Conservation (phyloP, 2,113 vertebrate species). For the Cyanocitta stelleri region DNA sequence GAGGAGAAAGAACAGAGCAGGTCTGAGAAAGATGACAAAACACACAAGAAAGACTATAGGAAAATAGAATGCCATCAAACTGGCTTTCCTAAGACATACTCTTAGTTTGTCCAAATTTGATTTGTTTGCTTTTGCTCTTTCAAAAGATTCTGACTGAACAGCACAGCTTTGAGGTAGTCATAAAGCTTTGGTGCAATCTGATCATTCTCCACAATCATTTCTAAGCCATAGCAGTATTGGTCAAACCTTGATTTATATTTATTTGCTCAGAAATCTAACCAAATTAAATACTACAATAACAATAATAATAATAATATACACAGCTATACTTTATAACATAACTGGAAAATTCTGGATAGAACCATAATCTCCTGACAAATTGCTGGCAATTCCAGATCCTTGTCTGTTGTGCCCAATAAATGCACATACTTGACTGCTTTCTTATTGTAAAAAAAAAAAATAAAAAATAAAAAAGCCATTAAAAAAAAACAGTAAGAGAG, state of each 20-base stretch:
- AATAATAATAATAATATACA: background rate
- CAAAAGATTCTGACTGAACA: background rate
- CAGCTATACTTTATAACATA: background rate
- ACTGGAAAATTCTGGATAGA: background rate
- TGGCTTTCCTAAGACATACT: background rate
- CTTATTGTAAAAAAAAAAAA: background rate
- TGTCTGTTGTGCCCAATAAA: background rate
- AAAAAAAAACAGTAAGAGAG: background rate
- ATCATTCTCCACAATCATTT: background rate
- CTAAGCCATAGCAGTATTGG: background rate
- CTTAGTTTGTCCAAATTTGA: background rate
- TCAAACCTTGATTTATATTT: background rate
- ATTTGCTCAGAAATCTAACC: background rate
- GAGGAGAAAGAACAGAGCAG: background rate
- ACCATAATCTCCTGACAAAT: background rate
- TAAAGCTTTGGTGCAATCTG: background rate
- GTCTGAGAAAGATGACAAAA: background rate
- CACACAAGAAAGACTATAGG: background rate
- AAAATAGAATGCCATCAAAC: background rate
- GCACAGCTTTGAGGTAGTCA: background rate
- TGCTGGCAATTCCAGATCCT: background rate
- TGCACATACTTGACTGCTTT: background rate
- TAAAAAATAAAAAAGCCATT: background rate
- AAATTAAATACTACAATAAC: background rate
- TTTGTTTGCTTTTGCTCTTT: background rate